Evolutionary conservation across 2,113 vertebrate genomes (phyloP), one percentile per base, ranked within the genome.

Genomic region (Limnothrissa miodon): DNA sequence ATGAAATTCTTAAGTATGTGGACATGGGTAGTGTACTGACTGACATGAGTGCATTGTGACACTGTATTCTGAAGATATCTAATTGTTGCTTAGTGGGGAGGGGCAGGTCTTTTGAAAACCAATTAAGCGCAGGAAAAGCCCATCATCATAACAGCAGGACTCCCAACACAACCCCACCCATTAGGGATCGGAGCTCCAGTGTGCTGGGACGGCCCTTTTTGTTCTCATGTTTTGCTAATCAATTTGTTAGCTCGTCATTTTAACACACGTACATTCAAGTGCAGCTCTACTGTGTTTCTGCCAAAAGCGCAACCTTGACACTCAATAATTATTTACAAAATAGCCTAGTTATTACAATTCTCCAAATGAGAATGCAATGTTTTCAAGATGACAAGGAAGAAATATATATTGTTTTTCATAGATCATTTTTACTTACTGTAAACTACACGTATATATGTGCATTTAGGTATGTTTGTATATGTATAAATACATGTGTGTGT

Each of bases 41-140:
- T 15, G 59, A 62, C 23, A 13, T 15, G 11, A 74, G 29, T 74
- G 66, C 33, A 74, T 33, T 29, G 66, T 36, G 66, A 13, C 66
- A 36, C 66, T 74, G 66, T 74, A 36, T 74, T 74, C 10, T 33
- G 17, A 29, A 36, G 66, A 74, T 74, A 74, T 74, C 29, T 74
- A 74, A 74, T 74, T 74, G 66, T 29, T 74, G 66, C 10, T 39
- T 29, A 74, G 66, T 36, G 33, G 66, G 66, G 66, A 74, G 66
- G 66, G 66, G 66, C 25, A 33, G 66, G 66, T 74, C 66, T 74
- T 74, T 74, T 74, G 66, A 74, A 74, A 36, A 74, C 66, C 66
- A 74, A 74, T 74, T 74, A 74, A 74, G 66, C 66, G 66, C 66
- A 74, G 66, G 66, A 74, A 36, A 74, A 36, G 66, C 29, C 66